Evolutionary conservation across 1,140 invertebrate genomes (phyloP).

Genomic region (Oedothorax gibbosus): DNA sequence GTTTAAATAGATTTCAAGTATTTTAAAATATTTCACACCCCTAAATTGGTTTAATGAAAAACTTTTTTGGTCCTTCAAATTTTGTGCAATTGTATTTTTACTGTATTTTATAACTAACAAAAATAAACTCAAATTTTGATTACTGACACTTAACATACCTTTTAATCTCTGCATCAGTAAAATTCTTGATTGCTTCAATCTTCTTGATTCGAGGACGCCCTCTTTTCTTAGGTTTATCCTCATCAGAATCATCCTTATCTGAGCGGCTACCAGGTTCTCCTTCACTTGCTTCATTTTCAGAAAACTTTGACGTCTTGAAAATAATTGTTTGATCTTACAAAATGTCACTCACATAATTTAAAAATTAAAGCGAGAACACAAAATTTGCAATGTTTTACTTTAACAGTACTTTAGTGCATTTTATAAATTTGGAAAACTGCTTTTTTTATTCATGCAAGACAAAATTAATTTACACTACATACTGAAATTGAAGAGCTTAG

Average conservation of each 20-base stretch:
- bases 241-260: slow-evolving; percentile 77
- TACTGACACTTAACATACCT: slow-evolving; percentile 63
- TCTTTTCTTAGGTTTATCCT: slow-evolving; percentile 83
- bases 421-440: too few relatives aligned
- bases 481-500: too few relatives aligned
- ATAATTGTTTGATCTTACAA: not conserved
- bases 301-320: slow-evolving; percentile 49
- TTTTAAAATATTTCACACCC: too few relatives aligned
- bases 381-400: not conserved
- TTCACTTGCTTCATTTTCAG: slow-evolving; percentile 64
- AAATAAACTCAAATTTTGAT: too few relatives aligned
- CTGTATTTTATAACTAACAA: too few relatives aligned
- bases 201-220: slow-evolving; percentile 78
- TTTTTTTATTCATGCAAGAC: too few relatives aligned
- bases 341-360: too few relatives aligned
- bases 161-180: slow-evolving; percentile 82
- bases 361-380: not conserved
- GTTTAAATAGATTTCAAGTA: too few relatives aligned
- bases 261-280: slow-evolving; percentile 77
- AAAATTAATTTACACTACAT: too few relatives aligned
- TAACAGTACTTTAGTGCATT: not conserved
- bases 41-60: too few relatives aligned
- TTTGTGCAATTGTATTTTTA: too few relatives aligned
- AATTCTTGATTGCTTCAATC: slow-evolving; percentile 85
- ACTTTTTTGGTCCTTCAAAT: too few relatives aligned